phyloP scores from a whole-genome alignment of 2,888 invertebrate genomes.

The Conus canariensis region DNA sequence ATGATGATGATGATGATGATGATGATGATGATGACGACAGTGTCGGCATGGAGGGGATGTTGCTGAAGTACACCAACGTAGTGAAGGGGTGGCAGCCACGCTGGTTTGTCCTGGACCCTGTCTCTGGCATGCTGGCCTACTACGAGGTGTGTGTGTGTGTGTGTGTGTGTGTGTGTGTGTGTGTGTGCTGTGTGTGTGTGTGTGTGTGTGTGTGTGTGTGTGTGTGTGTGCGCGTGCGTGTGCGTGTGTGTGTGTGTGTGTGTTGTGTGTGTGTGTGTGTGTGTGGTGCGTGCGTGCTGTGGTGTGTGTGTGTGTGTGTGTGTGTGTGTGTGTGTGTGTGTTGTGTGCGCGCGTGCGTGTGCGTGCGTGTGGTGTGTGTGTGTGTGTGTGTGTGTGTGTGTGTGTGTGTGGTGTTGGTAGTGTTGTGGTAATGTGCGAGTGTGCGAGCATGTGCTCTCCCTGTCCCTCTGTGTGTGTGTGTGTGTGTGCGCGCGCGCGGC shows the following conservation, averaged over 20 bases:
- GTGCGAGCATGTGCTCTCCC: too few relatives aligned
- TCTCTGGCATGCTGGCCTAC: constrained; percentile 93
- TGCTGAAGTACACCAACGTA: constrained; percentile 97
- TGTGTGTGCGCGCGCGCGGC: neutral
- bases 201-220: too few relatives aligned
- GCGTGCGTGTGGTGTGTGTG: too few relatives aligned
- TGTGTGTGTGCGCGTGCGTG: too few relatives aligned
- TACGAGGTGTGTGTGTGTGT: constrained; percentile 83
- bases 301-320: neutral
- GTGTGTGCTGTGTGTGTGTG: too few relatives aligned
- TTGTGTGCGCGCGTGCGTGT: neutral
- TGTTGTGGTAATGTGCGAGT: neutral
- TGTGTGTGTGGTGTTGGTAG: neutral
- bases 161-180: neutral
- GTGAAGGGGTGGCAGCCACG: constrained; percentile 97
- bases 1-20: neutral
- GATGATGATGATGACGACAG: constrained; percentile 45
- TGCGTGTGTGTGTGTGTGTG: too few relatives aligned
- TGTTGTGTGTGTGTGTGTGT: neutral
- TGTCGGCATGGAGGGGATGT: constrained; percentile 84
- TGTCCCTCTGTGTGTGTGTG: neutral
- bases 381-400: neutral
- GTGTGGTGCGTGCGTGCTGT: too few relatives aligned
- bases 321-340: neutral
- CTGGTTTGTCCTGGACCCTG: constrained; percentile 95